A percentile compares a stretch with the other conserved stretches of the same genome.
Conservation (phyloP, 2,888 invertebrate genomes). For the Nudaria mundana region DNA sequence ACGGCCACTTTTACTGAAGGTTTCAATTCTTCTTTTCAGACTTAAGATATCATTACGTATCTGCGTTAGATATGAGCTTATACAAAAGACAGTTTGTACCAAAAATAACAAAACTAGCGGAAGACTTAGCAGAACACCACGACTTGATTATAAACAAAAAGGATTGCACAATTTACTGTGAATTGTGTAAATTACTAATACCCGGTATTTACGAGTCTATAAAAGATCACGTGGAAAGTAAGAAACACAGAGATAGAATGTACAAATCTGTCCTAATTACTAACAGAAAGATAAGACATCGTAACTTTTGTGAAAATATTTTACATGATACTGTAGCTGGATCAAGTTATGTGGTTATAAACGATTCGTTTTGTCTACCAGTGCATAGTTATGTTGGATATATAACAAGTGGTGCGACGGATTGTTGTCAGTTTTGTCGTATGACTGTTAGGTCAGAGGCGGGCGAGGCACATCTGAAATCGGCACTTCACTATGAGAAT, state of each 20-base stretch:
- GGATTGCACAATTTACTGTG: neutral
- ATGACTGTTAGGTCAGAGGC: neutral
- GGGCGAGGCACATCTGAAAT: neutral
- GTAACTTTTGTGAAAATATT: neutral
- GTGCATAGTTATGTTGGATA: neutral
- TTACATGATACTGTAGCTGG: neutral
- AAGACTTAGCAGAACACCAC: neutral
- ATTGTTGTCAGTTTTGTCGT: neutral
- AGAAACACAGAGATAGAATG: neutral
- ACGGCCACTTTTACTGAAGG: no score
- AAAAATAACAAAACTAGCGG: neutral
- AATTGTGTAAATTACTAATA: neutral
- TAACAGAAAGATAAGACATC: neutral
- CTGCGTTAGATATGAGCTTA: neutral
- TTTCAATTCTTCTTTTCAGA: no score
- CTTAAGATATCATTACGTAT: no score
- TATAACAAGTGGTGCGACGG: neutral
- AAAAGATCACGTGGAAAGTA: neutral
- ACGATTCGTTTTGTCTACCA: neutral
- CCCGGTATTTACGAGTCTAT: neutral
- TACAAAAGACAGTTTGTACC: neutral
- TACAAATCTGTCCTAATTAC: neutral
- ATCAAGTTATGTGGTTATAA: neutral
- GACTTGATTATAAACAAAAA: neutral
- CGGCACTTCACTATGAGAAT: neutral